Evolutionary conservation across 2,888 invertebrate species (phyloP).

Genomic region (Candidula unifasciata): DNA sequence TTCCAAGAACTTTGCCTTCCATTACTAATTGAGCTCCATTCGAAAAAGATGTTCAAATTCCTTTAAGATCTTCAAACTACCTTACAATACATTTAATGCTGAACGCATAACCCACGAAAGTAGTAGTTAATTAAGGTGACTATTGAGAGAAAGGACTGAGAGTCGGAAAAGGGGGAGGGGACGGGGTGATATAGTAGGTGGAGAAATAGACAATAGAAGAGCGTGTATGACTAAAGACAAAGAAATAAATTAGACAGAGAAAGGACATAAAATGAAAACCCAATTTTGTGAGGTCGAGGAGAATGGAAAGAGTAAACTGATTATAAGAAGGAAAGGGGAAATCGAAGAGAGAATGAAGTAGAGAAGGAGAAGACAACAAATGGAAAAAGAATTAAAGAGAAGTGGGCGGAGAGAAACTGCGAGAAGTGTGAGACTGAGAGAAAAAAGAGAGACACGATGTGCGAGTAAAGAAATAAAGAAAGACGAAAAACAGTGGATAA

Average conservation of each 20-base stretch:
- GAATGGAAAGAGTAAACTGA: background rate
- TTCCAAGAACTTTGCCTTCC: too few species aligned
- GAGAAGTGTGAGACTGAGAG: background rate
- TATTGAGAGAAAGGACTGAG: background rate
- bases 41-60: too few species aligned
- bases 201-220: background rate
- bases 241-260: background rate
- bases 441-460: too few species aligned
- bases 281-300: conserved; percentile 25
- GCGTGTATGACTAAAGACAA: background rate
- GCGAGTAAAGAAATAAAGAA: too few species aligned
- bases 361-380: background rate
- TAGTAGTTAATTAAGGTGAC: too few species aligned
- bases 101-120: too few species aligned
- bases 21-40: too few species aligned
- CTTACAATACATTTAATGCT: too few species aligned
- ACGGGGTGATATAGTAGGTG: background rate
- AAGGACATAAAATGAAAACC: conserved; percentile 9
- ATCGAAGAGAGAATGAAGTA: background rate
- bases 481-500: too few species aligned
- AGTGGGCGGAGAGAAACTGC: background rate
- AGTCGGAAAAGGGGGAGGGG: background rate
- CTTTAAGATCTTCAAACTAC: too few species aligned
- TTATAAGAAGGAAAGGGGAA: background rate
- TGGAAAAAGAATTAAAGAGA: background rate